These are phyloP conservation scores for Bombus balteatus DNA, from an alignment of 1,140 invertebrate genomes.

Conservation along the genomic window DNA sequence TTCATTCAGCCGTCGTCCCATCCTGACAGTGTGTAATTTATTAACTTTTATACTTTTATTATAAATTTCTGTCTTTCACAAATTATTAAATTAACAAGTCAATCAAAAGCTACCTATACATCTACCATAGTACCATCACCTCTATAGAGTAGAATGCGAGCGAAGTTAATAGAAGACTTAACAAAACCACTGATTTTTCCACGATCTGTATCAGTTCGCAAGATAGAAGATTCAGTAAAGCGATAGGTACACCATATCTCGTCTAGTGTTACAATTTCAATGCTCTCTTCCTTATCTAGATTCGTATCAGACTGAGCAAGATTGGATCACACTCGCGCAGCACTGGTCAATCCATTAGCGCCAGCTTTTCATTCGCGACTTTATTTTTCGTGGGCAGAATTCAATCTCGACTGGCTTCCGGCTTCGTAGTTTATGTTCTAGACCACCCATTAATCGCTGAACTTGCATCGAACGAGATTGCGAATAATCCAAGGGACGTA, in stretches of 20 bases:
- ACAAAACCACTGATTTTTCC: background rate
- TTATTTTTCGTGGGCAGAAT: background rate
- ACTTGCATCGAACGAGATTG: background rate
- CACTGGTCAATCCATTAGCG: background rate
- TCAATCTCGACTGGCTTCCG: background rate
- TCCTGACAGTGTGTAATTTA: too few species aligned
- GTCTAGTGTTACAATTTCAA: background rate
- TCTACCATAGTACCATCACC: background rate
- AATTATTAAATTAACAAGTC: too few species aligned
- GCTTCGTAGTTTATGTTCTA: background rate
- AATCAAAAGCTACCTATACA: background rate
- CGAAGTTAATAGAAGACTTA: background rate
- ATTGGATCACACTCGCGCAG: background rate
- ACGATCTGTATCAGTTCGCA: background rate
- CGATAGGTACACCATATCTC: background rate
- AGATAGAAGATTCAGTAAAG: background rate
- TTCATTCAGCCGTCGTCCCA: too few species aligned
- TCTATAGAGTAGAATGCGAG: background rate
- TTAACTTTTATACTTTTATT: too few species aligned
- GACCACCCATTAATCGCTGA: background rate
- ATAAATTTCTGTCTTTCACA: too few species aligned
- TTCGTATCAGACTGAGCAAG: background rate
- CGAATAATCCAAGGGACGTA: background rate
- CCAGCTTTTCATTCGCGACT: background rate
- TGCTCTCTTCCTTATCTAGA: background rate